Percentiles rank a stretch among this genome's conserved stretches.
phyloP scores from a whole-genome alignment of 1,140 invertebrate genomes.

The Halotydeus destructor region DNA sequence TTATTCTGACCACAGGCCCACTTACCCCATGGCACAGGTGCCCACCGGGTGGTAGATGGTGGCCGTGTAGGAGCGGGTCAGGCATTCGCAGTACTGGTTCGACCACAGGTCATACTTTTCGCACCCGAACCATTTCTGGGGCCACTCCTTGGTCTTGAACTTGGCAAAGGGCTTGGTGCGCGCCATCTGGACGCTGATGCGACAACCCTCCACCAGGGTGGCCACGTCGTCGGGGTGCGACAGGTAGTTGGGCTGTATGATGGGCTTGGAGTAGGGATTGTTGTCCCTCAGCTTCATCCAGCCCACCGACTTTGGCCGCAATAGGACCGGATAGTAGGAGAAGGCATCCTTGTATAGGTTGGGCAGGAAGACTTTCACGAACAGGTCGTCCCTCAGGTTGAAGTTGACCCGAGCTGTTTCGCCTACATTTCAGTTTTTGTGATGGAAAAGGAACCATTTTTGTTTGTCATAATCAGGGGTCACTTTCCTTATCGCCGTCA shows the following conservation, averaged over 20 bases:
- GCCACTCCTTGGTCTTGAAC: conserved; percentile 15
- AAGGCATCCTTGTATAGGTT: conserved; percentile 38
- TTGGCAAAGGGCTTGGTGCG: conserved; percentile 17
- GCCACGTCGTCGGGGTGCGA: conserved; percentile 38
- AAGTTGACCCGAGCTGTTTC: conserved; percentile 14
- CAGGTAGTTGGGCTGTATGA: conserved; percentile 84
- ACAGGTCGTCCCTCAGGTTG: conserved; percentile 12
- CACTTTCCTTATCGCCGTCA: too few species aligned
- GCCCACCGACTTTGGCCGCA: conserved; percentile 43
- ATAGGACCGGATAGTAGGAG: conserved; percentile 60
- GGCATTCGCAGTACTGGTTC: conserved; percentile 63
- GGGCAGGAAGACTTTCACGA: conserved; percentile 13
- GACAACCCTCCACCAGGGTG: conserved; percentile 16
- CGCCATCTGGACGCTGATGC: conserved; percentile 15
- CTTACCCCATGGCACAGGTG: conserved; percentile 51
- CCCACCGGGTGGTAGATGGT: conserved; percentile 72
- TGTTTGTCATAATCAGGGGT: too few species aligned
- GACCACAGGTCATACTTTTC: conserved; percentile 44
- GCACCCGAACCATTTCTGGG: conserved; percentile 35
- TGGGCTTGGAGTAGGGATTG: conserved; percentile 68
- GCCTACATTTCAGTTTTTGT: too few species aligned
- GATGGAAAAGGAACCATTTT: too few species aligned
- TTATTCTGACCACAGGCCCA: too few species aligned
- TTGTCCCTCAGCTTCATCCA: conserved; percentile 48
- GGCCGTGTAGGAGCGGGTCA: conserved; percentile 46